Evolutionary conservation across 2,113 vertebrate genomes (phyloP).

Genomic region (Salminus brasiliensis): DNA sequence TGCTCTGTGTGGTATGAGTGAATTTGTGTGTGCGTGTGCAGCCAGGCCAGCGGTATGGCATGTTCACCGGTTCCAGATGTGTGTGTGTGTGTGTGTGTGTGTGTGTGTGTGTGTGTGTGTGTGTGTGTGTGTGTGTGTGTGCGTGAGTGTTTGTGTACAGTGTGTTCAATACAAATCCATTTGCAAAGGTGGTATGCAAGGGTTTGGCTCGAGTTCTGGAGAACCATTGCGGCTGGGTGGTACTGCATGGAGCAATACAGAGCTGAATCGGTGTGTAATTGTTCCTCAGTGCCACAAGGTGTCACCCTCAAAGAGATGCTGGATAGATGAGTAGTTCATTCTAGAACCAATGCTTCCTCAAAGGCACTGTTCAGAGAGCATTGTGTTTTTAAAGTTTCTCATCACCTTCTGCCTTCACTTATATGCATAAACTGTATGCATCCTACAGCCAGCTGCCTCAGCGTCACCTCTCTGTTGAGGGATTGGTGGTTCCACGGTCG

Average conservation of each 20-base stretch:
- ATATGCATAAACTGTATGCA: constrained; percentile 3
- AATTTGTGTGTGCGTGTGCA: no score
- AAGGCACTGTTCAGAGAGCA: background rate
- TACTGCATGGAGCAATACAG: constrained; percentile 14
- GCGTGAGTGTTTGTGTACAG: constrained; percentile 18
- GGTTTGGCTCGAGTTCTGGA: constrained; percentile 23
- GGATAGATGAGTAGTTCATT: background rate
- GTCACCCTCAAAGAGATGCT: constrained; percentile 37
- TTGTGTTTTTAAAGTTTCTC: constrained; percentile 1
- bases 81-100: constrained; percentile 22
- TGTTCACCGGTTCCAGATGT: no score
- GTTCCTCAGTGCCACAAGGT: constrained; percentile 41
- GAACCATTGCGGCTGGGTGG: background rate
- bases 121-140: constrained; percentile 13
- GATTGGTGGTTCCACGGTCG: background rate
- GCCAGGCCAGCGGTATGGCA: no score
- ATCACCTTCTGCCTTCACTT: background rate
- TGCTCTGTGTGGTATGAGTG: constrained; percentile 70
- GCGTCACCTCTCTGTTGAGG: background rate
- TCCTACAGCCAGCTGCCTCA: background rate
- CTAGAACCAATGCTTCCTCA: background rate
- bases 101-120: constrained; percentile 21
- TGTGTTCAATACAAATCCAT: constrained; percentile 34
- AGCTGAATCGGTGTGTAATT: constrained; percentile 35
- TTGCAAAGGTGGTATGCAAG: constrained; percentile 31